Base-by-base conservation (phyloP, 1,140 invertebrate species). In the Leptoteleia sp. region DNA sequence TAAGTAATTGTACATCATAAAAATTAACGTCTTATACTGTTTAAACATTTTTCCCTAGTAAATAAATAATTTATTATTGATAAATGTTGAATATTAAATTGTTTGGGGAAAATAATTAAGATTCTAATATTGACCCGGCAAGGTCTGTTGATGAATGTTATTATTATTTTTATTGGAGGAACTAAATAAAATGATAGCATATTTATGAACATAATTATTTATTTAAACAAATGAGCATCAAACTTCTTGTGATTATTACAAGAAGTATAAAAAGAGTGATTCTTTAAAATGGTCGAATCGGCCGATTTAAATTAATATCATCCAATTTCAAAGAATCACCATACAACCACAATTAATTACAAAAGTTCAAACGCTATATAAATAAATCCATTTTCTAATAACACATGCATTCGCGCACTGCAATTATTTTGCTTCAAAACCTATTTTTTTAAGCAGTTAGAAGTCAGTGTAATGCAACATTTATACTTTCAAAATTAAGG, bases 151-250 rank as follows among this genome's bases (percentile, higher is more conserved):
- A n/a, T n/a, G n/a, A n/a, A n/a, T n/a, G n/a, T n/a, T n/a, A n/a
- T n/a, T n/a, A n/a, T n/a, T n/a, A n/a, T n/a, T n/a, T n/a, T n/a
- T n/a, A n/a, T n/a, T n/a, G n/a, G n/a, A n/a, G n/a, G n/a, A n/a
- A n/a, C n/a, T n/a, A n/a, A n/a, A n/a, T 25, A 25, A 25, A 25
- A 3, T 25, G 6, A 25, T 3, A 6, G 22, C 6, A 25, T 25
- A 25, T 25, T 25, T 25, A 25, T 25, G 3, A 25, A 25, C 22
- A 25, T 50, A 35, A 13, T 29, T 47, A 55, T 59, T 70, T 70
- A 70, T 59, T 70, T 40, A 59, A 70, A 70, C 65, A 59, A 50
- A 42, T 57, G 35, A 70, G 54, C 67, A 38, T 45, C 22, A 52
- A 27, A 37, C 6, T 19, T 45, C 7, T 37, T 22, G 4, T 1